A percentile compares a stretch with the other conserved stretches of the same genome.
Evolutionary conservation across 2,888 invertebrate species (phyloP).

Genomic region (Hemaris fuciformis): DNA sequence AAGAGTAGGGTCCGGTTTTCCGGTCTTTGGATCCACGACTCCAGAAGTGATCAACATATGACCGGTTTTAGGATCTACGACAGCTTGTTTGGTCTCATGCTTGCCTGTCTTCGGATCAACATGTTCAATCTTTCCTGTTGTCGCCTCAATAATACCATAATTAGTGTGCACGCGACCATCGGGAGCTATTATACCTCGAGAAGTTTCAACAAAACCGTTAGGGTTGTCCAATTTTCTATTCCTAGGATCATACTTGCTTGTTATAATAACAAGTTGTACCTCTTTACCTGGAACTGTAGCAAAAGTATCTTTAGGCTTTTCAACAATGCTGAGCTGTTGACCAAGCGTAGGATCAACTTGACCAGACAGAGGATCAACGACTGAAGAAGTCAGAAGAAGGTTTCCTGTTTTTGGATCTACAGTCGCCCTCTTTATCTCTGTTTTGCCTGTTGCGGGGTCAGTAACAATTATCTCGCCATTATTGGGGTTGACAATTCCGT

Average conservation of each 20-base stretch:
- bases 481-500: conserved; percentile 77
- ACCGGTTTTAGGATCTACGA: conserved; percentile 74
- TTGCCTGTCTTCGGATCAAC: conserved; percentile 79
- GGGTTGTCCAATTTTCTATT: conserved; percentile 75
- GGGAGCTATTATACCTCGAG: conserved; percentile 60
- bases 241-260: conserved; percentile 79
- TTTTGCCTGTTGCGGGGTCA: conserved; percentile 82
- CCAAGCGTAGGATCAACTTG: conserved; percentile 78
- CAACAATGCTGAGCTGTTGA: conserved; percentile 62
- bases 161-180: conserved; percentile 76
- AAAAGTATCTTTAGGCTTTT: conserved; percentile 50
- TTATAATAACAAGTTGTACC: conserved; percentile 70
- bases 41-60: conserved; percentile 74
- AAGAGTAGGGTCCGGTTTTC: conserved; percentile 70
- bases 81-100: conserved; percentile 78
- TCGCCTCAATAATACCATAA: conserved; percentile 74
- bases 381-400: conserved; percentile 73
- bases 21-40: conserved; percentile 78
- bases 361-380: conserved; percentile 78
- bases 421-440: conserved; percentile 81
- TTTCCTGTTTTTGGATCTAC: conserved; percentile 83
- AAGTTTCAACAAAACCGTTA: conserved; percentile 72
- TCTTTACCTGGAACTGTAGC: conserved; percentile 61
- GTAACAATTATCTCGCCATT: conserved; percentile 78
- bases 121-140: conserved; percentile 78